Percentiles rank a stretch among this genome's conserved stretches.
Evolutionary conservation across 2,113 vertebrate genomes (phyloP).

Genomic region (Microtus oregoni): DNA sequence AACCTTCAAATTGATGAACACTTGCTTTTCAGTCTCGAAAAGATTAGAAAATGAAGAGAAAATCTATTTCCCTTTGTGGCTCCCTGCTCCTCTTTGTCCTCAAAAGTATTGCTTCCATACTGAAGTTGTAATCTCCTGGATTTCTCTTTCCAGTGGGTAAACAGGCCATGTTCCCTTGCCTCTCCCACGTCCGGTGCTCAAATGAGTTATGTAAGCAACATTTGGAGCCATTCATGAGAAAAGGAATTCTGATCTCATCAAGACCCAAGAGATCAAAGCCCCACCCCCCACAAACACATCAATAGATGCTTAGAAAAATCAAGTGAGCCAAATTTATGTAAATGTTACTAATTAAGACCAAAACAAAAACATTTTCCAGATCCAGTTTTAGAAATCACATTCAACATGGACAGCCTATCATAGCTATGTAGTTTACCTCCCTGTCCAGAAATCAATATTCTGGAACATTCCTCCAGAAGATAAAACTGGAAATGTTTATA

Average conservation of each 20-base stretch:
- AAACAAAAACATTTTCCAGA: conserved; percentile 54
- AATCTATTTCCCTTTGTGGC: neutral
- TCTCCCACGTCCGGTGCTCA: neutral
- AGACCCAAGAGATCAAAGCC: conserved; percentile 42
- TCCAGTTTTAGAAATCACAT: conserved; percentile 43
- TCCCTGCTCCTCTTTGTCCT: neutral
- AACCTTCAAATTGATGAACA: conserved; percentile 1
- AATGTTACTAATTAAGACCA: conserved; percentile 46
- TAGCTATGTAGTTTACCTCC: neutral
- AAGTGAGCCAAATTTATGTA: conserved; percentile 20
- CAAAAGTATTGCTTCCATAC: conserved; percentile 4
- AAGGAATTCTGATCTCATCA: conserved; percentile 64
- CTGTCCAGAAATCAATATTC: conserved; percentile 4
- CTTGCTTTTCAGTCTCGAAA: conserved; percentile 12
- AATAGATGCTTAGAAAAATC: conserved; percentile 52
- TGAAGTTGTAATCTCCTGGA: neutral
- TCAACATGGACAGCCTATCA: neutral
- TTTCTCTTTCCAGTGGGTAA: conserved; percentile 17
- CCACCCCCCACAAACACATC: neutral
- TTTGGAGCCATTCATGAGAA: conserved; percentile 59
- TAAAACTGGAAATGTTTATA: conserved; percentile 38
- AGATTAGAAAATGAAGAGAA: conserved; percentile 25
- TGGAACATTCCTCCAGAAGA: conserved; percentile 15
- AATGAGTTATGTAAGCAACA: conserved; percentile 40
- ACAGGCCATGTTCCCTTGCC: neutral